Evolutionary conservation across 1,140 invertebrate species (phyloP).

Genomic region (Drosophila novamexicana): DNA sequence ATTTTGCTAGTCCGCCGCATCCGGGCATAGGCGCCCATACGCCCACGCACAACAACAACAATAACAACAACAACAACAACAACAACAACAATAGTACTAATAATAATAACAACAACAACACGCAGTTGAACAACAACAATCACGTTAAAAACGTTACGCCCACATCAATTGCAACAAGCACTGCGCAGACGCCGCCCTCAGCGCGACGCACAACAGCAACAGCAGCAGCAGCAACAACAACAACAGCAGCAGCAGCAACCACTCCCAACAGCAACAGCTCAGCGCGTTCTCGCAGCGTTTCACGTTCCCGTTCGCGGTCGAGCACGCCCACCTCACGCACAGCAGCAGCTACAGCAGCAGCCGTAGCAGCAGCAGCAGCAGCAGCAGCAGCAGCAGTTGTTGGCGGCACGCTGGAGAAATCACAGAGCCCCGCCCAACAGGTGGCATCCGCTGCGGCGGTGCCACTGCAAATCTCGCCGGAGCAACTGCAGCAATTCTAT

Average conservation of each 20-base stretch:
- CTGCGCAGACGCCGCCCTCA: slow-evolving; percentile 30
- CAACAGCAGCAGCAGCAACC: slow-evolving; percentile 53
- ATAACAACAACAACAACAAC: slow-evolving; percentile 31
- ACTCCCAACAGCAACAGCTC: slow-evolving; percentile 51
- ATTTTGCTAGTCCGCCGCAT: slow-evolving; percentile 86
- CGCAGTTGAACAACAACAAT: slow-evolving; percentile 16
- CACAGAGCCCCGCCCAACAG: slow-evolving; percentile 84
- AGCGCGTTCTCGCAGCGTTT: slow-evolving; percentile 47
- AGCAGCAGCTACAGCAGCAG: slow-evolving; percentile 67
- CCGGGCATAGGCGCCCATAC: slow-evolving; percentile 77
- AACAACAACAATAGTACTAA: slow-evolving; percentile 40
- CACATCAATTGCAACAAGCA: slow-evolving; percentile 24
- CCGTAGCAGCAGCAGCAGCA: slow-evolving; percentile 23
- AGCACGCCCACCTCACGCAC: slow-evolving; percentile 43
- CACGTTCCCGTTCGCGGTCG: slow-evolving; percentile 38
- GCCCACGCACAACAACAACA: slow-evolving; percentile 37
- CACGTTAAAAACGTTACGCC: slow-evolving; percentile 21
- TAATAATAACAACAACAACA: slow-evolving; percentile 29
- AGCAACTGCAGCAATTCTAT: slow-evolving; percentile 84
- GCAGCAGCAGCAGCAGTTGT: slow-evolving; percentile 70
- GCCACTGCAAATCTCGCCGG: slow-evolving; percentile 79
- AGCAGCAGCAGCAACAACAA: slow-evolving; percentile 11
- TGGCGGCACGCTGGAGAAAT: slow-evolving; percentile 76
- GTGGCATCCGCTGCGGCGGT: slow-evolving; percentile 76
- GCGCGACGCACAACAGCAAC: slow-evolving; percentile 17